Evolutionary conservation across 2,888 invertebrate genomes (phyloP).

Genomic region (Rhogogaster chlorosoma): DNA sequence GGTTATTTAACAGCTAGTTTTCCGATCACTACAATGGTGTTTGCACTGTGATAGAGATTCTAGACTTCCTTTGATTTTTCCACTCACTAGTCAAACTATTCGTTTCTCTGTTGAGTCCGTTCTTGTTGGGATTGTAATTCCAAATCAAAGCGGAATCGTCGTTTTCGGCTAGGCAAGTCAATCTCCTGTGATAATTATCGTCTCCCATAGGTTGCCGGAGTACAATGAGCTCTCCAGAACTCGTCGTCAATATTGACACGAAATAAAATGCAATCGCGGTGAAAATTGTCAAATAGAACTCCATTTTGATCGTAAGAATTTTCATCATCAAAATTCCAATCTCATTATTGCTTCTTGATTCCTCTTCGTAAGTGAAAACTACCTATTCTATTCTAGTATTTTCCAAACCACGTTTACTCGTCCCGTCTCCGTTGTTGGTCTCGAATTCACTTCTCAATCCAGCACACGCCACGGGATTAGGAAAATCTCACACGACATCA

Average conservation of each 20-base stretch:
- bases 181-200: conserved; percentile 17
- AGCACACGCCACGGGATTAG: not conserved
- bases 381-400: too few relatives aligned
- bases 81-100: not conserved
- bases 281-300: too few relatives aligned
- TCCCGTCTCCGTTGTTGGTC: conserved; percentile 60
- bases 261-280: too few relatives aligned
- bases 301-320: too few relatives aligned
- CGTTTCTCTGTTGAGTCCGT: not conserved
- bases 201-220: too few relatives aligned
- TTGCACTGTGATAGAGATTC: too few relatives aligned
- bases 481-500: not conserved
- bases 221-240: too few relatives aligned
- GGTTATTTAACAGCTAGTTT: too few relatives aligned
- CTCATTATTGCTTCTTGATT: too few relatives aligned
- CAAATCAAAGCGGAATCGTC: conserved; percentile 60
- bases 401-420: conserved; percentile 53
- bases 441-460: not conserved
- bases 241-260: too few relatives aligned
- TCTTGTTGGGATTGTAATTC: conserved; percentile 57
- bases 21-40: not conserved
- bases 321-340: too few relatives aligned
- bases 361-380: too few relatives aligned
- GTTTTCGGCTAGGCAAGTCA: conserved; percentile 60
- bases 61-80: not conserved